Evolutionary conservation across 1,140 invertebrate genomes (phyloP).

Genomic region (Procambarus clarkii): DNA sequence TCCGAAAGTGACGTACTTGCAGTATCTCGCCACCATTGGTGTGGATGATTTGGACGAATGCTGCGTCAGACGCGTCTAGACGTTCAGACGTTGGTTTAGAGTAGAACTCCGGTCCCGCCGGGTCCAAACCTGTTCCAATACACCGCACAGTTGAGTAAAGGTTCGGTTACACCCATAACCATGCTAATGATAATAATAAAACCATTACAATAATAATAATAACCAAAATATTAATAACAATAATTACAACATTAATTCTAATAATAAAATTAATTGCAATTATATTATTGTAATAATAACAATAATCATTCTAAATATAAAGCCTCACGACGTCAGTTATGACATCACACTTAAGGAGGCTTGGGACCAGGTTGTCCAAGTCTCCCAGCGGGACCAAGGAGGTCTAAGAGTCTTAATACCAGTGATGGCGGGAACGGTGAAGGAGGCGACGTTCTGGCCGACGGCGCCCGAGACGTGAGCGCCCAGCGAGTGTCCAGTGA

Average conservation of each 20-base stretch:
- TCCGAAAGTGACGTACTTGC: background rate
- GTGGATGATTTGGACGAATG: conserved; percentile 50
- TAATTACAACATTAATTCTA: no score
- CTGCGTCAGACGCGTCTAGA: conserved; percentile 35
- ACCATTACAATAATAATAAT: background rate
- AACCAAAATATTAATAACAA: background rate
- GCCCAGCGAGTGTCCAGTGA: conserved; percentile 45
- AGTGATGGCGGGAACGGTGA: conserved; percentile 22
- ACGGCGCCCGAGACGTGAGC: conserved; percentile 29
- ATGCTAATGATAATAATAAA: background rate
- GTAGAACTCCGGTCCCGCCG: conserved; percentile 37
- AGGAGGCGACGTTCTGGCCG: background rate
- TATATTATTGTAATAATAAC: no score
- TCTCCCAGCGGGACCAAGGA: no score
- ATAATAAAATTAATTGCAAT: no score
- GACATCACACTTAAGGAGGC: no score
- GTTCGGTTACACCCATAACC: background rate
- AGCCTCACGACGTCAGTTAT: no score
- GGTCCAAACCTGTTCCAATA: conserved; percentile 33
- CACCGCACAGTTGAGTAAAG: background rate
- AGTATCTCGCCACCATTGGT: conserved; percentile 27
- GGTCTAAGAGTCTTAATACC: background rate
- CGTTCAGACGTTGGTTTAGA: background rate
- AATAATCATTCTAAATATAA: no score
- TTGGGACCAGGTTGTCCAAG: no score